Evolutionary conservation across 1,140 invertebrate species (phyloP).

Genomic region (Lanistes nyassanus): DNA sequence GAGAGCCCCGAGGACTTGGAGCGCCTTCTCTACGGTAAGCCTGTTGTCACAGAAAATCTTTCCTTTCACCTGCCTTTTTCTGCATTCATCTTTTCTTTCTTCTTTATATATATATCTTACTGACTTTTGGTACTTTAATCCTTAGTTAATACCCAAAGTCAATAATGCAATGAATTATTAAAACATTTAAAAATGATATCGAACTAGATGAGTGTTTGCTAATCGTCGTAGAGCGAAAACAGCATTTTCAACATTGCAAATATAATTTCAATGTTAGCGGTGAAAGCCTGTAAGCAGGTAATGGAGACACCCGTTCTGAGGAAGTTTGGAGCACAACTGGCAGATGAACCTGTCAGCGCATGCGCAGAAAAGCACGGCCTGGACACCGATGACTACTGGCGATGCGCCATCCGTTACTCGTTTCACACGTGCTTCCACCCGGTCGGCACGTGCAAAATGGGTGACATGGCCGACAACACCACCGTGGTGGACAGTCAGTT

Average conservation of each 20-base stretch:
- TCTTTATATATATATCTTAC: not conserved
- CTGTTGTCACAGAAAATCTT: not conserved
- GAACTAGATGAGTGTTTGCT: not conserved
- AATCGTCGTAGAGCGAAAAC: not conserved
- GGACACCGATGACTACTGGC: conserved; percentile 56
- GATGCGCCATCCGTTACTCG: conserved; percentile 51
- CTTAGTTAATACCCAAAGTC: not conserved
- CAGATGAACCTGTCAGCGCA: conserved; percentile 30
- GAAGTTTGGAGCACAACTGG: conserved; percentile 32
- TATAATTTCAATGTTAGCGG: too few species aligned
- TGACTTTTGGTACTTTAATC: not conserved
- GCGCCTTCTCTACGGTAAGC: conserved; percentile 45
- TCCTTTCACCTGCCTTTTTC: not conserved
- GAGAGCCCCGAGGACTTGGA: conserved; percentile 42
- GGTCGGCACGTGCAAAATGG: conserved; percentile 92
- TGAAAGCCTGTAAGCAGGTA: conserved; percentile 17
- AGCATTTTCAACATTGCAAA: too few species aligned
- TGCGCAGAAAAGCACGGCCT: conserved; percentile 24
- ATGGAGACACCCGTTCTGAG: conserved; percentile 32
- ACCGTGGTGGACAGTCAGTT: conserved; percentile 87
- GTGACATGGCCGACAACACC: conserved; percentile 81
- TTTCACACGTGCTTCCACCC: conserved; percentile 80
- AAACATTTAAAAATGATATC: not conserved
- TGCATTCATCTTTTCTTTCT: not conserved
- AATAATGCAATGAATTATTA: not conserved